These are phyloP conservation scores for Cherax quadricarinatus DNA, from an alignment of 1,140 invertebrate species.

Conservation along the genomic window DNA sequence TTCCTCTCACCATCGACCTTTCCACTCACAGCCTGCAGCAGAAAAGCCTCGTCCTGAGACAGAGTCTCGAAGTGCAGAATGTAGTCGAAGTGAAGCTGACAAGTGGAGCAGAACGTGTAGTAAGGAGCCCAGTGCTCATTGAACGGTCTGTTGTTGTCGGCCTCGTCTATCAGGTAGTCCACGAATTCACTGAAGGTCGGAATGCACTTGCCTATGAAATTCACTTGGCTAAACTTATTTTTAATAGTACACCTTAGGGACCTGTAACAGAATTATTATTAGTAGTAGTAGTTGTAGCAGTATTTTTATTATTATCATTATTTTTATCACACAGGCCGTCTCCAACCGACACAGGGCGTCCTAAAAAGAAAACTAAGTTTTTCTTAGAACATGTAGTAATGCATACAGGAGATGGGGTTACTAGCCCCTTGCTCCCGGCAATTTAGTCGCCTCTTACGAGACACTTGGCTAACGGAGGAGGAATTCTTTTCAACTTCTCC, in stretches of 20 bases:
- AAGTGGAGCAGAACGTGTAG: slow-evolving; percentile 61
- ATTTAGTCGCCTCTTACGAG: too few relatives aligned
- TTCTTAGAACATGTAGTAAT: too few relatives aligned
- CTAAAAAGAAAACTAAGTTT: too few relatives aligned
- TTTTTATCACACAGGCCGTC: too few relatives aligned
- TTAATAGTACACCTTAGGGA: not conserved
- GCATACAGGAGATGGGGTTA: too few relatives aligned
- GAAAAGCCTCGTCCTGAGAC: slow-evolving; percentile 30
- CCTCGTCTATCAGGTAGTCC: slow-evolving; percentile 12
- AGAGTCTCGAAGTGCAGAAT: slow-evolving; percentile 58
- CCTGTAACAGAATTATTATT: not conserved
- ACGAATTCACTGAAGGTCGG: slow-evolving; percentile 44
- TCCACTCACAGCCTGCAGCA: slow-evolving; percentile 37
- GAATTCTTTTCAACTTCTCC: too few relatives aligned
- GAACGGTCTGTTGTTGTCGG: not conserved
- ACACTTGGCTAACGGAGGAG: too few relatives aligned
- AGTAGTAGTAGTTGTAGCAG: too few relatives aligned
- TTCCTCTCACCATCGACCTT: too few relatives aligned
- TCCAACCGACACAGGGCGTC: too few relatives aligned
- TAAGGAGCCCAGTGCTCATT: slow-evolving; percentile 67
- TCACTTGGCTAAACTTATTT: not conserved
- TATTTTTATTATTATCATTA: too few relatives aligned
- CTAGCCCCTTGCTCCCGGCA: too few relatives aligned
- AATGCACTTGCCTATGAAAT: not conserved
- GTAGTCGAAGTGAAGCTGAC: slow-evolving; percentile 33